A percentile compares a stretch with the other conserved stretches of the same genome.
These are phyloP conservation scores for Fulmarus glacialis DNA, from an alignment of 2,113 vertebrate species.

Conservation along the genomic window DNA sequence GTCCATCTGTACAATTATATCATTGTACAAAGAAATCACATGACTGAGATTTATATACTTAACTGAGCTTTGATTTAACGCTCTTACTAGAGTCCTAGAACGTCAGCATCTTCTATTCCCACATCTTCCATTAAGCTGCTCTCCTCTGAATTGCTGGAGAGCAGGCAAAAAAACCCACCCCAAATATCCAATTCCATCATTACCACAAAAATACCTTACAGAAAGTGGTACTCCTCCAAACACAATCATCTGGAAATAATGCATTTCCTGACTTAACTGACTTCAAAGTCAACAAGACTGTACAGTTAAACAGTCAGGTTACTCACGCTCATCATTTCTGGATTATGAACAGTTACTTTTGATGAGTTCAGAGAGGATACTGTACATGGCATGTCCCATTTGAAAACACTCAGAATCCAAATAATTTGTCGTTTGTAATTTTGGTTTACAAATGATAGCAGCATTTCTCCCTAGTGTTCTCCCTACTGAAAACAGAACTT, in stretches of 20 bases:
- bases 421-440: neutral
- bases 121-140: neutral
- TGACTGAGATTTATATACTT: neutral
- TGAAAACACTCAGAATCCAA: neutral
- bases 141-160: neutral
- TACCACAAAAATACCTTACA: neutral
- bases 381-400: neutral
- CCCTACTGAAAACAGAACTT: neutral
- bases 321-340: neutral
- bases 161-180: rapidly evolving
- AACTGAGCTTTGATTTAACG: neutral
- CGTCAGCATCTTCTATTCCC: neutral
- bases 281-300: neutral
- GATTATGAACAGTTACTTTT: neutral
- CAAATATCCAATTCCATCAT: neutral
- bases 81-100: neutral
- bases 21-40: neutral
- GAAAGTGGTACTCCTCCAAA: neutral
- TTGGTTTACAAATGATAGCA: neutral
- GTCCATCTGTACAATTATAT: neutral
- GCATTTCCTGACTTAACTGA: neutral
- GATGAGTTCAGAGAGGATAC: neutral
- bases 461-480: neutral
- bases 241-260: neutral
- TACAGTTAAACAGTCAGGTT: neutral